A percentile compares a stretch with the other conserved stretches of the same genome.
Conservation (phyloP, 2,888 invertebrate genomes). For the Seira ritae region DNA sequence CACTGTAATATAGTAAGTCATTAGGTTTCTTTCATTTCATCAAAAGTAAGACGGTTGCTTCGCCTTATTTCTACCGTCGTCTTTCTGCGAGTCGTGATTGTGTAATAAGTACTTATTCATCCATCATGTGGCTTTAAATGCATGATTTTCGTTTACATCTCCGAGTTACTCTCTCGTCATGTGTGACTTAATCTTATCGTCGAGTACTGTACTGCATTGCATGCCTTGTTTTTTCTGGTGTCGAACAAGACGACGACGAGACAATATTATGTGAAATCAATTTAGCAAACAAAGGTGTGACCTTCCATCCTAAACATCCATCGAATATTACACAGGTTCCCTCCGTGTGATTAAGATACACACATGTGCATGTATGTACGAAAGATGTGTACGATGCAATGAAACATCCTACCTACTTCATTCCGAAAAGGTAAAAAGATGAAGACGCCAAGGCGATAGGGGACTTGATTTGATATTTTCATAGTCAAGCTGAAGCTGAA, state of each 20-base stretch:
- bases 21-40: no score
- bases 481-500: no score
- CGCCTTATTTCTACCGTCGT: no score
- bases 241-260: slow-evolving; percentile 7
- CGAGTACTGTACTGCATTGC: neutral
- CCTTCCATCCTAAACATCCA: neutral
- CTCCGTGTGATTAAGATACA: no score
- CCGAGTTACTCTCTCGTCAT: slow-evolving; percentile 16
- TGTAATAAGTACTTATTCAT: no score
- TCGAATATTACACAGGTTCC: neutral
- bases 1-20: no score
- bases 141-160: slow-evolving; percentile 27
- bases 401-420: neutral
- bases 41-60: no score
- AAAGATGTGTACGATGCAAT: neutral
- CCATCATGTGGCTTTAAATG: slow-evolving; percentile 10
- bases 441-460: neutral
- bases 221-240: neutral
- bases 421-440: neutral
- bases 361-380: no score
- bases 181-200: slow-evolving; percentile 58
- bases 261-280: slow-evolving; percentile 58
- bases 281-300: slow-evolving; percentile 61
- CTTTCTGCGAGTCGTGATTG: no score
- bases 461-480: neutral